Conservation (phyloP, 2,797 vertebrate species). For the Meriones psammophilus region DNA sequence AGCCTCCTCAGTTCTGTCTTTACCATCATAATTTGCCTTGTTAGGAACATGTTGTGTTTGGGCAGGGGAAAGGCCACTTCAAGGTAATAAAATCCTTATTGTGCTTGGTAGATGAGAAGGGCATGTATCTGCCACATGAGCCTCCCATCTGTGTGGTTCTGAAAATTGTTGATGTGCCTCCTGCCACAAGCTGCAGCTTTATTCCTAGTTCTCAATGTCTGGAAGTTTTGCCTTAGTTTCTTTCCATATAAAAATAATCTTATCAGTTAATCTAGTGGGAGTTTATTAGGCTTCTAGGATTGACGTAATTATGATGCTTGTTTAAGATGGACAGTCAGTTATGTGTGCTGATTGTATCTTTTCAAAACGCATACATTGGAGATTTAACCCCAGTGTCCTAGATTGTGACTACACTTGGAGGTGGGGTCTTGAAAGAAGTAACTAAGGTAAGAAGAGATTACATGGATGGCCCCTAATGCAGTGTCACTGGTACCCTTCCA, state of each 20-base stretch:
- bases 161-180: background rate
- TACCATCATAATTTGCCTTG: background rate
- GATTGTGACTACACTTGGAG: background rate
- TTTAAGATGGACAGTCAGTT: background rate
- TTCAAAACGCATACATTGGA: background rate
- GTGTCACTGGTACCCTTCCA: background rate
- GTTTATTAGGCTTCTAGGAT: background rate
- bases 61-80: background rate
- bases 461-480: background rate
- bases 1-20: background rate
- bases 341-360: background rate
- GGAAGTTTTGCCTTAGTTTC: background rate
- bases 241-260: background rate
- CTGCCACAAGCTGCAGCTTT: background rate
- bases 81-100: background rate
- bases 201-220: background rate
- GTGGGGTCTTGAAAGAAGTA: background rate
- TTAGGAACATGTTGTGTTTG: background rate
- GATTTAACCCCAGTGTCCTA: background rate
- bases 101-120: background rate
- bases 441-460: background rate
- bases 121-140: no score
- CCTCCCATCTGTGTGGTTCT: background rate
- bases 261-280: constrained; percentile 23
- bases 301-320: background rate